Base-by-base conservation (phyloP, 37 sponge, comb jelly and placozoan species). In the Eunapius fragilis region DNA sequence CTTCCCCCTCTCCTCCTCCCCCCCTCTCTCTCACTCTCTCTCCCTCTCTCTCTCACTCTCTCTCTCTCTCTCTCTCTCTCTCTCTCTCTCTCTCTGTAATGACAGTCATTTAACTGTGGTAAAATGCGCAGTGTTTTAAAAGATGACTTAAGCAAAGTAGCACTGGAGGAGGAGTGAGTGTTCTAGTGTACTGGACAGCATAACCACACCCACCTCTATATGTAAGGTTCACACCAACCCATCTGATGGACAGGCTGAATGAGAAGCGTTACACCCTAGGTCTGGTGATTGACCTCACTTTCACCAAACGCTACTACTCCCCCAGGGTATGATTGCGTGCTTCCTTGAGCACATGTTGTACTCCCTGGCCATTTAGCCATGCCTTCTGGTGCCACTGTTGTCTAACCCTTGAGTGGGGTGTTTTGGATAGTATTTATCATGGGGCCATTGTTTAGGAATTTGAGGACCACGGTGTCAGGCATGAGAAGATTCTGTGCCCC, bases 281-380 rank as follows among this genome's bases (percentile, higher is more conserved):
- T 31, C 76, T 91, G 13, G 97, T 96, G n/a, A 87, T 96, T 70
- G 94, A 96, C 75, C 81, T 96, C 41, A 91, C 94, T 45, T 85
- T 79, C 86, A 93, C 97, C 69, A 71, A 37, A 30, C 50, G 92
- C 75, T 93, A 93, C 78, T 96, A 96, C 84, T 27, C 81, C 13
- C 77, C 86, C 9, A 69, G 86, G 82, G 95, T 95, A 37, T 3
- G 74, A 35, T 27, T 9, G 32, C 12, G 77, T 25, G 35, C 6
- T 25, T 75, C 35, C 31, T 31, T 9, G 23, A 49, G 25, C n/a
- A 13, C 6, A 3, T 9, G 41, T 41, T 41, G 3, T 41, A 6
- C 41, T 6, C 41, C 41, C 6, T 9, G 41, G 3, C 41, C 41
- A n/a, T n/a, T 6, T 41, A 41, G 41, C 41, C 41, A 41, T 41